Conservation (phyloP, 2,113 vertebrate species). For the Pagrus major region DNA sequence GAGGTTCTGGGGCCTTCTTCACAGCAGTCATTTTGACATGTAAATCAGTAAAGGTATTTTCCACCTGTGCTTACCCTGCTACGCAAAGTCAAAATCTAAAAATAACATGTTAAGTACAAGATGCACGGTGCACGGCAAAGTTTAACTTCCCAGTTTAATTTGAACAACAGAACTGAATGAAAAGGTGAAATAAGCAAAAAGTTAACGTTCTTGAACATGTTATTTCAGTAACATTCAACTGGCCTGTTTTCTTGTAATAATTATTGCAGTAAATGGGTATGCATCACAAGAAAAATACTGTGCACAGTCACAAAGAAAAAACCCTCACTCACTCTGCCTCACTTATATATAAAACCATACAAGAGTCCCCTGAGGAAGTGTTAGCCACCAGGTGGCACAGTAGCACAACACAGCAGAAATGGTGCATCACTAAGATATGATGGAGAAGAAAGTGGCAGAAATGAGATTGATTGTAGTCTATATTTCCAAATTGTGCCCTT, state of each 20-base stretch:
- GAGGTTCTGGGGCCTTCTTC: background rate
- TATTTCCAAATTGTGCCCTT: background rate
- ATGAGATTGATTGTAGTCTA: background rate
- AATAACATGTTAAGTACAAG: background rate
- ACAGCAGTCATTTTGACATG: background rate
- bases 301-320: background rate
- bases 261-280: background rate
- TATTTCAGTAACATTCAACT: background rate
- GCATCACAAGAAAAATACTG: background rate
- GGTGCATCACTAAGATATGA: constrained; percentile 13
- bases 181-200: background rate
- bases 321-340: background rate
- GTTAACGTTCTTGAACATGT: background rate
- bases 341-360: too few species aligned
- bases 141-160: background rate
- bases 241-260: background rate
- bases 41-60: background rate
- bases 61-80: background rate
- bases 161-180: background rate
- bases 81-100: background rate
- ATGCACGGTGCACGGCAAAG: background rate
- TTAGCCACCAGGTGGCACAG: constrained; percentile 60
- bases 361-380: background rate
- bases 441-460: background rate
- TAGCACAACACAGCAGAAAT: constrained; percentile 22